Conservation (phyloP, 2,888 invertebrate species). For the Mesorhabditis belari region DNA sequence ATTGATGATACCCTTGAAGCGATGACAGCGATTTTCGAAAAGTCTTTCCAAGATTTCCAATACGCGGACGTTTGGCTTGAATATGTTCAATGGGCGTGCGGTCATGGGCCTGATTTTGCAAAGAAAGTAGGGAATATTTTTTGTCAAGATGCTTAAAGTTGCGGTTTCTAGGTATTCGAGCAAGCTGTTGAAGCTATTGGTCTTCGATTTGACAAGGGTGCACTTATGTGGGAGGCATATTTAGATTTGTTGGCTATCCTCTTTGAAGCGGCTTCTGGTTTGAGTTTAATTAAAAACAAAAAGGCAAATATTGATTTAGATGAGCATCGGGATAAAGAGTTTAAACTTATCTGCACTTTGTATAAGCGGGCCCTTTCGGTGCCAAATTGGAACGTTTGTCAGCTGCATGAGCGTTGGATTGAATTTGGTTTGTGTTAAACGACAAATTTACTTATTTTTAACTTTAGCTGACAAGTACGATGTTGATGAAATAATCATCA, state of each 20-base stretch:
- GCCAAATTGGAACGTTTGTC: conserved; percentile 8
- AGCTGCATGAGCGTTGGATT: conserved; percentile 3
- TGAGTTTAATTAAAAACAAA: too few species aligned
- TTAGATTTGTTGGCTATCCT: conserved; percentile 3
- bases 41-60: conserved; percentile 13
- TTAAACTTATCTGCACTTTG: neutral
- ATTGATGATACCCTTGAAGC: neutral
- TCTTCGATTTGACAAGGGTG: conserved; percentile 2
- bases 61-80: conserved; percentile 14
- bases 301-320: too few species aligned
- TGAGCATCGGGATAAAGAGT: too few species aligned
- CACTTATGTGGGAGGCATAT: conserved; percentile 2
- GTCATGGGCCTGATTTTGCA: neutral
- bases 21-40: conserved; percentile 12
- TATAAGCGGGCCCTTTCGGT: conserved; percentile 15
- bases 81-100: neutral
- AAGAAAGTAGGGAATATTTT: too few species aligned
- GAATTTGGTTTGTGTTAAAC: too few species aligned
- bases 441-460: too few species aligned
- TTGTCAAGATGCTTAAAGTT: too few species aligned
- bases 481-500: neutral
- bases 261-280: neutral
- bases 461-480: neutral
- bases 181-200: neutral
- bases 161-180: neutral